These are phyloP conservation scores for Eretmocerus hayati DNA, from an alignment of 2,888 invertebrate genomes.

Conservation along the genomic window DNA sequence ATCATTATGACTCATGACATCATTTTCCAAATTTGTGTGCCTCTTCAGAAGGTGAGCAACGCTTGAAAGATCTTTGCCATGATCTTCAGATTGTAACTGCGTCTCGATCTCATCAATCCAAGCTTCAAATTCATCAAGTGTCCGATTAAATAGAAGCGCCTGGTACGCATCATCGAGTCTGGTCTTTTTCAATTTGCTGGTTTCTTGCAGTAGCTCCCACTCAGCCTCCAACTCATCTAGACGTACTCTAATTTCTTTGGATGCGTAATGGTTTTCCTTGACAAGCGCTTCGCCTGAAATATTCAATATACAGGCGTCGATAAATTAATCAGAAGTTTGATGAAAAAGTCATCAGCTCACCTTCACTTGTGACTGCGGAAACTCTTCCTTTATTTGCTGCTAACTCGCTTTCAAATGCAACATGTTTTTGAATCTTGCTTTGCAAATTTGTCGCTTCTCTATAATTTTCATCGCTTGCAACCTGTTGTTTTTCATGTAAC, in stretches of 20 bases:
- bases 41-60: constrained; percentile 77
- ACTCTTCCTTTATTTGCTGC: constrained; percentile 82
- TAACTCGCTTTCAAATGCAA: constrained; percentile 92
- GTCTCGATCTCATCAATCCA: constrained; percentile 89
- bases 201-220: constrained; percentile 79
- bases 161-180: constrained; percentile 86
- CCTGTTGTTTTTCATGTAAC: constrained; percentile 89
- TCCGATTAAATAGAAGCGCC: constrained; percentile 79
- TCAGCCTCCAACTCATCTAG: constrained; percentile 77
- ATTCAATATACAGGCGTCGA: too few species aligned
- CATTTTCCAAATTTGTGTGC: constrained; percentile 77
- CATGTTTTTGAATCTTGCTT: constrained; percentile 91
- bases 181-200: constrained; percentile 75
- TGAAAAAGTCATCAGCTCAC: too few species aligned
- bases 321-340: too few species aligned
- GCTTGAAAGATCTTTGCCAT: constrained; percentile 82
- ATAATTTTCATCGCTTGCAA: constrained; percentile 89
- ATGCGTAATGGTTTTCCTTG: constrained; percentile 80
- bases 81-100: constrained; percentile 67
- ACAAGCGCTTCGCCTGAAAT: constrained; percentile 44
- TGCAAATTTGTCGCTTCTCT: constrained; percentile 94
- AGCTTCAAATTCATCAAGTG: constrained; percentile 83
- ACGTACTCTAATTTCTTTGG: constrained; percentile 73
- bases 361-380: constrained; percentile 73
- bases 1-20: constrained; percentile 76